Base-by-base conservation (phyloP, 2,797 vertebrate genomes). In the Macroramphosus scolopax region DNA sequence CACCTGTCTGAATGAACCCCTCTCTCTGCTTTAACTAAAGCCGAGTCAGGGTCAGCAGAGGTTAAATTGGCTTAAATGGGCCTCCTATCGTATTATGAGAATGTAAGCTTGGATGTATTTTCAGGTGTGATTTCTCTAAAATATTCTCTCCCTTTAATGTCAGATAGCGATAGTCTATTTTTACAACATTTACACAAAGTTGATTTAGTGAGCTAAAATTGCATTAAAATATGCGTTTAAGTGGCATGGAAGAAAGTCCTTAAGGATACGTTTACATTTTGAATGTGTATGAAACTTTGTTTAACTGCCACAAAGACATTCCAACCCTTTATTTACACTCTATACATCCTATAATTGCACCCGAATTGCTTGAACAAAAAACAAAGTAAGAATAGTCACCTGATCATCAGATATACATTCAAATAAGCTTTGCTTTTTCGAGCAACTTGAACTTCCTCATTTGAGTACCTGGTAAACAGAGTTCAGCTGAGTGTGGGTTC, bases 1-100 rank as follows among this genome's bases (percentile, higher is more conserved):
- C 73, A 72, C 73, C 68, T 68, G 67, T 48, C 47, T 59, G 68
- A 72, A 68, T 66, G 59, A 75, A 61, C 39, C 51, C 51, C 35
- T 17, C 48, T 44, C 45, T 63, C 40, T 57, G 64, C 32, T 48
- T 64, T 39, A 48, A 20, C 49, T 31, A 14, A 46, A 47, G 34
- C 51, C 17, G 42, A 43, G 46, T 37, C 20, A 1, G 16, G 60
- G 55, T 67, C 57, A 65, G 40, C 24, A 41, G 22, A 33, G 50
- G 28, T 45, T 32, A 49, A 56, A 30, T n/a, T 7, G 24, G 32
- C 54, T 50, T 17, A 66, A 63, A 73, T 35, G 20, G 16, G 17
- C 51, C 52, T 53, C 36, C 30, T 17, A 26, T 64, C 54, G 28
- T 43, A 43, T 52, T 18, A 54, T 42, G 42, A 64, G 38, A 32